These are phyloP conservation scores for Copidosoma floridanum DNA, from an alignment of 1,140 invertebrate genomes.

Conservation along the genomic window DNA sequence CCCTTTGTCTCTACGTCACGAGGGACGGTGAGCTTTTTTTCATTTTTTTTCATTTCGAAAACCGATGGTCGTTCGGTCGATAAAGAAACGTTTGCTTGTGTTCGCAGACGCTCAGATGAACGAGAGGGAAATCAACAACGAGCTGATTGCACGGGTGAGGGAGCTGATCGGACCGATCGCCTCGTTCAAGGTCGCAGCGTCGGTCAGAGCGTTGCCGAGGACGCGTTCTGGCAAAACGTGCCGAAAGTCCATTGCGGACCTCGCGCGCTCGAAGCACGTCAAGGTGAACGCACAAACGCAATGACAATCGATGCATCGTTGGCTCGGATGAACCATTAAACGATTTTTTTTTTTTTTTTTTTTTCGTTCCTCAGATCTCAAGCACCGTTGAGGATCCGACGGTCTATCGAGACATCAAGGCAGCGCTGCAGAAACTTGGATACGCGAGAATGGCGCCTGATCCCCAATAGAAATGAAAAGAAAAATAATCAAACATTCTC, in stretches of 20 bases:
- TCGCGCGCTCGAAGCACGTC: conserved; percentile 75
- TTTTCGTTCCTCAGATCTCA: conserved; percentile 62
- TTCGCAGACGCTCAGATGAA: conserved; percentile 57
- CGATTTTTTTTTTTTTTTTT: conserved; percentile 3
- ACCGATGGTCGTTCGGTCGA: neutral
- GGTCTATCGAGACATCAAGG: conserved; percentile 76
- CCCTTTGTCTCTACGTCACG: conserved; percentile 81
- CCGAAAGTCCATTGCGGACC: conserved; percentile 78
- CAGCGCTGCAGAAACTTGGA: conserved; percentile 71
- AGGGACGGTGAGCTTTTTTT: conserved; percentile 45
- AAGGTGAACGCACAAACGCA: conserved; percentile 60
- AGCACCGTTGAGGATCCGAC: conserved; percentile 85
- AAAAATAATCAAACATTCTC: no score
- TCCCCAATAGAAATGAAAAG: conserved; percentile 51
- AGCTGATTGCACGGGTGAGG: conserved; percentile 72
- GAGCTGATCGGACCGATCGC: conserved; percentile 86
- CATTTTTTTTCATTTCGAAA: conserved; percentile 19
- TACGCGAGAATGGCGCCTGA: conserved; percentile 72
- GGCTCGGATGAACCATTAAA: neutral
- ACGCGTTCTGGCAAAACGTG: conserved; percentile 79
- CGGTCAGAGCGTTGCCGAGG: conserved; percentile 75
- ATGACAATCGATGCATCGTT: no score
- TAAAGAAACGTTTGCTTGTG: no score
- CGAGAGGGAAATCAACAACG: conserved; percentile 63
- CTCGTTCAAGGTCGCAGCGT: conserved; percentile 73